Evolutionary conservation across 2,113 vertebrate genomes (phyloP).

Genomic region (Connochaetes taurinus): DNA sequence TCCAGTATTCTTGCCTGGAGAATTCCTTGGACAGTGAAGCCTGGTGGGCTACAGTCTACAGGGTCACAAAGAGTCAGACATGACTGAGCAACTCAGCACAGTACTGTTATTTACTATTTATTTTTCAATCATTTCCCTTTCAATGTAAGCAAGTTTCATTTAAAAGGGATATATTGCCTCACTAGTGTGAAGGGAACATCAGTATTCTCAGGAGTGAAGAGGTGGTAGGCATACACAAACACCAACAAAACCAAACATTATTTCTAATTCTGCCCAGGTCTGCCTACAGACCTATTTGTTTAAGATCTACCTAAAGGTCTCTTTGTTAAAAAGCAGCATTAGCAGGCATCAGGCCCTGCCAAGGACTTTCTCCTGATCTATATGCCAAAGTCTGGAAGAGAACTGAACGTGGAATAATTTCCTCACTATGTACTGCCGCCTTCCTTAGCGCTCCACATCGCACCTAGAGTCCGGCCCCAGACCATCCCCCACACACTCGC

Average conservation of each 20-base stretch:
- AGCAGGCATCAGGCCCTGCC: neutral
- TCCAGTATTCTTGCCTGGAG: neutral
- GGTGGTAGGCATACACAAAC: neutral
- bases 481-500: fast-evolving
- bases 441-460: fast-evolving
- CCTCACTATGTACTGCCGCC: neutral
- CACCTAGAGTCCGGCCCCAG: fast-evolving
- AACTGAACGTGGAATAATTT: fast-evolving
- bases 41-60: neutral
- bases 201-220: neutral
- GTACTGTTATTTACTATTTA: neutral
- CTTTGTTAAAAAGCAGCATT: neutral
- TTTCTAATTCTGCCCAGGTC: neutral
- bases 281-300: neutral
- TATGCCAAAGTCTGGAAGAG: neutral
- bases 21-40: neutral
- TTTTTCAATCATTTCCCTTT: neutral
- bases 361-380: neutral
- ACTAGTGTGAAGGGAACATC: fast-evolving
- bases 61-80: neutral
- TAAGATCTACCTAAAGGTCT: neutral
- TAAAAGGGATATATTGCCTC: neutral
- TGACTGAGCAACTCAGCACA: neutral
- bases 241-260: too few species aligned
- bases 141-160: neutral